A percentile compares a stretch with the other conserved stretches of the same genome.
These are phyloP conservation scores for Adelognathus sp. DNA, from an alignment of 2,888 invertebrate genomes.

Conservation along the genomic window DNA sequence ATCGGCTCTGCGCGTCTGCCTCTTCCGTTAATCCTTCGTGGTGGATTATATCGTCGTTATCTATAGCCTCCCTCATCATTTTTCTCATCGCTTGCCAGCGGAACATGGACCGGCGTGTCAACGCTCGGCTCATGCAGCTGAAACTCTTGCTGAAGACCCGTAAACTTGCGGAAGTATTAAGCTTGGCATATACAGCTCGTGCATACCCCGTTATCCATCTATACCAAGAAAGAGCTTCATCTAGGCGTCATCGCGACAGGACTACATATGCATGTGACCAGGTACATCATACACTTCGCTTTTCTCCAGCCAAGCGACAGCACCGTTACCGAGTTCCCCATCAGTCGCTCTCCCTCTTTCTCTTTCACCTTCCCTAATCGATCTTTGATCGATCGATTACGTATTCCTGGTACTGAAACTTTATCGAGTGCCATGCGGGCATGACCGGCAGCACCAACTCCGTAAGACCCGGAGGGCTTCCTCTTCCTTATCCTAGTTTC, in stretches of 20 bases:
- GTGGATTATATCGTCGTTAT: neutral
- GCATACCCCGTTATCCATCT: constrained; percentile 33
- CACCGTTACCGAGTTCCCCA: no score
- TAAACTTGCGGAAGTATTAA: constrained; percentile 46
- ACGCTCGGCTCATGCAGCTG: neutral
- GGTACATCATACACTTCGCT: constrained; percentile 30
- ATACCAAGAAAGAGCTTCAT: neutral
- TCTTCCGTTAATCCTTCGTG: neutral
- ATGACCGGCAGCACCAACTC: constrained; percentile 18
- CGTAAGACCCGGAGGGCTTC: neutral
- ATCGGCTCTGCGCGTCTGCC: neutral
- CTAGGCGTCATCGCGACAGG: constrained; percentile 42
- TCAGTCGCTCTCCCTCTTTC: neutral
- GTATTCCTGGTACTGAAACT: constrained; percentile 52
- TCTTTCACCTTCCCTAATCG: constrained; percentile 49
- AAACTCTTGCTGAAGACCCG: constrained; percentile 28
- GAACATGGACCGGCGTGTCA: constrained; percentile 1
- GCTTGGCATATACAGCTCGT: constrained; percentile 44
- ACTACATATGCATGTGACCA: constrained; percentile 30
- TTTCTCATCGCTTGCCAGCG: neutral
- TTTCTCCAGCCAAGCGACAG: constrained; percentile 2
- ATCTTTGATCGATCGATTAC: constrained; percentile 59
- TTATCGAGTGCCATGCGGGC: constrained; percentile 42
- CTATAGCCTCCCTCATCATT: neutral
- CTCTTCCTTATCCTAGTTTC: constrained; percentile 39